Conservation (phyloP, 2,797 vertebrate species). For the Propithecus perrieri region DNA sequence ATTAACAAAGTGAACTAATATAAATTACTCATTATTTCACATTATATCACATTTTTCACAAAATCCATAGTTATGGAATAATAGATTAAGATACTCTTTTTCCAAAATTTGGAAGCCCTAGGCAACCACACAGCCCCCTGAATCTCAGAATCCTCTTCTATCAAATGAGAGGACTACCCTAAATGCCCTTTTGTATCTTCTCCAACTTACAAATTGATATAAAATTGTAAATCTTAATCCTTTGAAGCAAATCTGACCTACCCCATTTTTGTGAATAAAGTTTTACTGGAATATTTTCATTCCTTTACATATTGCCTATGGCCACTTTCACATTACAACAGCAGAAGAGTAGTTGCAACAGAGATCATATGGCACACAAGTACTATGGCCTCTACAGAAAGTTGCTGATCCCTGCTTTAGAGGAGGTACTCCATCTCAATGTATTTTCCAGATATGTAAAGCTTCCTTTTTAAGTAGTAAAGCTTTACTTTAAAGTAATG, state of each 20-base stretch:
- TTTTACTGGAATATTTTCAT: neutral
- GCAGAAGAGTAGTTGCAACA: neutral
- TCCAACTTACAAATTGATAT: neutral
- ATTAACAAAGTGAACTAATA: neutral
- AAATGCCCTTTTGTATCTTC: neutral
- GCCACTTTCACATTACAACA: neutral
- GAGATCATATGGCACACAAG: neutral
- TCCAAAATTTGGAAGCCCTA: neutral
- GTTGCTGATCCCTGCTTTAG: neutral
- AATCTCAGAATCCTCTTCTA: neutral
- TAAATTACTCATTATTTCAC: neutral
- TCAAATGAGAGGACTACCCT: neutral
- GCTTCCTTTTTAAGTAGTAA: constrained; percentile 10
- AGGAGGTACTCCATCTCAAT: neutral
- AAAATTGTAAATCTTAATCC: constrained; percentile 9
- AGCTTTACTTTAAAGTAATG: neutral
- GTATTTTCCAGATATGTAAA: neutral
- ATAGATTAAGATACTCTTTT: neutral
- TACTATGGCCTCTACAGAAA: neutral
- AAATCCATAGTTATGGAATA: constrained; percentile 9
- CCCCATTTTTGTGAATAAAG: neutral
- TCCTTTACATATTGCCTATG: neutral
- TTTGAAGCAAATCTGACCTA: neutral
- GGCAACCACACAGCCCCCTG: neutral
- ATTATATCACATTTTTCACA: neutral